Evolutionary conservation across 2,113 vertebrate genomes (phyloP).

Genomic region (Barnardius zonarius): DNA sequence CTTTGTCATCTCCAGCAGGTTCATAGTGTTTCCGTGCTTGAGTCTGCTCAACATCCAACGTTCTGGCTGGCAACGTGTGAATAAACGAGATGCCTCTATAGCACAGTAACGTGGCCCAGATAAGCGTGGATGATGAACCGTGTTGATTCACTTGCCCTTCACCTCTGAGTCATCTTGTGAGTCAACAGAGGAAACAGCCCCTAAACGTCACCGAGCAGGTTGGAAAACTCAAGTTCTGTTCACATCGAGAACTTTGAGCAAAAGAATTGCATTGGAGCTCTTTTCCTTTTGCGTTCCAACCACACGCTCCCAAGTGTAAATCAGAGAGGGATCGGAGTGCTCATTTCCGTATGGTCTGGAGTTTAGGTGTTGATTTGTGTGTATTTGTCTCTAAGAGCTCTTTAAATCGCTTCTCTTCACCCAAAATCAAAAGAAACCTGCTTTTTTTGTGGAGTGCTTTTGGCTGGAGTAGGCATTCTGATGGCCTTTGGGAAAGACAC

Average conservation of each 20-base stretch:
- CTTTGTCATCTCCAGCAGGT: background rate
- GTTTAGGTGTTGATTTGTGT: background rate
- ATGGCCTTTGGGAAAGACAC: background rate
- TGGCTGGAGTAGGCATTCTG: background rate
- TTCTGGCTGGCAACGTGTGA: background rate
- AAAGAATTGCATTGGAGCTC: background rate
- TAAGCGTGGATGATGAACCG: background rate
- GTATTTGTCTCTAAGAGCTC: background rate
- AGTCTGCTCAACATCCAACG: accelerated
- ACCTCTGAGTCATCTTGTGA: constrained; percentile 38
- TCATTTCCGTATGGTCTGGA: background rate
- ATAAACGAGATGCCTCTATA: constrained; percentile 21
- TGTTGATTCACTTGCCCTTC: background rate
- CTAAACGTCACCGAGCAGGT: background rate
- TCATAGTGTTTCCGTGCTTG: background rate
- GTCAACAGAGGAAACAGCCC: constrained; percentile 6
- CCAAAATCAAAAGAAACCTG: background rate
- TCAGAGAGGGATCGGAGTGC: background rate
- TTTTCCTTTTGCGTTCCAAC: background rate
- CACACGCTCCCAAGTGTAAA: accelerated
- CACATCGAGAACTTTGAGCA: background rate
- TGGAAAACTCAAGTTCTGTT: background rate
- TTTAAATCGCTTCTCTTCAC: background rate
- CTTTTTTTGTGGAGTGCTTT: background rate
- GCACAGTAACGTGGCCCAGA: constrained; percentile 8